These are phyloP conservation scores for Geotria australis DNA, from an alignment of 2,797 vertebrate species.

Conservation along the genomic window DNA sequence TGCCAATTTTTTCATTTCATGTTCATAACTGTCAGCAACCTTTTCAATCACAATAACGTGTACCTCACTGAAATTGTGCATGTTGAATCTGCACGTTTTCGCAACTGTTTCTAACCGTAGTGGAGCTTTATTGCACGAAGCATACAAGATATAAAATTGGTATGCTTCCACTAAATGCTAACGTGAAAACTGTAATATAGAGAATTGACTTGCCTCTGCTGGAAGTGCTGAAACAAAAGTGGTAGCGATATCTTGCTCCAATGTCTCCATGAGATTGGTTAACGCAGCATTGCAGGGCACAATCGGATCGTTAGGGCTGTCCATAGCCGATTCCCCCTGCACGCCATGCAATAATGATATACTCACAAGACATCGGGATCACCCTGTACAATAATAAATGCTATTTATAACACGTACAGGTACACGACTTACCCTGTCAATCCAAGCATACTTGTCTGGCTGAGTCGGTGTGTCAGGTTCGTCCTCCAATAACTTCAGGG, in stretches of 20 bases:
- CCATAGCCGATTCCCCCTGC: not conserved
- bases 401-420: too few relatives aligned
- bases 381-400: too few relatives aligned
- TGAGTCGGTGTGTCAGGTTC: slow-evolving; percentile 28
- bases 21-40: too few relatives aligned
- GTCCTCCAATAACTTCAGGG: slow-evolving; percentile 42
- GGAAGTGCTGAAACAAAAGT: slow-evolving; percentile 27
- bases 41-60: too few relatives aligned
- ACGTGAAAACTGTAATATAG: not conserved
- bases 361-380: too few relatives aligned
- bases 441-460: slow-evolving; percentile 37
- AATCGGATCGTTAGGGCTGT: slow-evolving; percentile 20
- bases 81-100: too few relatives aligned
- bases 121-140: too few relatives aligned
- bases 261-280: slow-evolving; percentile 65
- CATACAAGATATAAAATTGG: not conserved
- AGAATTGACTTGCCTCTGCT: slow-evolving; percentile 17
- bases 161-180: not conserved
- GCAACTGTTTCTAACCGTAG: too few relatives aligned
- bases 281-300: slow-evolving; percentile 72
- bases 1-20: too few relatives aligned
- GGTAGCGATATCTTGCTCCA: slow-evolving; percentile 42
- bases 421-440: slow-evolving; percentile 36
- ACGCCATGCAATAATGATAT: too few relatives aligned
- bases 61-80: too few relatives aligned